Evolutionary conservation across 2,113 vertebrate species (phyloP), one percentile per base, ranked within the genome.

Genomic region (Paramormyrops kingsleyae): DNA sequence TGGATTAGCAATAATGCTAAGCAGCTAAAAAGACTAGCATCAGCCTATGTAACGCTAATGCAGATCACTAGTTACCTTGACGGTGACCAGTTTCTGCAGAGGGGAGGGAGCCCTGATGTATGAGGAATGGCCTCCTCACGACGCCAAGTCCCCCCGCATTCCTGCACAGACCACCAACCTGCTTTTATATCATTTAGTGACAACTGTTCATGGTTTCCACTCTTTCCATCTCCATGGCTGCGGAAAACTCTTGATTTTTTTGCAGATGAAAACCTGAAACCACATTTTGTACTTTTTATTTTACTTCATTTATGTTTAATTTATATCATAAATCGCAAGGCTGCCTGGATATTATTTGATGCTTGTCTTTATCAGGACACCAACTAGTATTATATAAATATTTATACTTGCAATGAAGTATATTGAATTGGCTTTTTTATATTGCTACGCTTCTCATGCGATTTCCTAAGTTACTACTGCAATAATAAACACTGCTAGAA

Each of bases 21-120:
- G 15, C 74, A 19, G 74, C 74, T 39, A 80, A 80, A 80, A 80
- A 80, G 35, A 42, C 17, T 80, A 39, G 70, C 70, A 77, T 74
- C 70, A 46, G 5, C 70, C 70, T 12, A 17, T n/a, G 83, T 24
- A n/a, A n/a, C 87, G 90, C 90, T 92, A 92, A 88, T 91, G 92
- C 91, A 94, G 93, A 95, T 96, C 95, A 39, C 74, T 42, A 17
- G 35, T 19, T 42, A 95, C 95, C 4, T 47, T 86, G 7, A 50
- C 24, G 0, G 12, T 8, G 44, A 31, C 83, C 12, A 2, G 83
- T 10, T 85, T 39, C 83, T 8, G 44, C 6, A 24, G 83, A 27
- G 44, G 42, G 19, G 5, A 24, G 44, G n/a, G 19, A 47, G 13
- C 9, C 47, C 47, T 5, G 44, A 12, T 13, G 24, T 15, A n/a